Conservation (phyloP, 2,113 vertebrate species). For the Gulo gulo region DNA sequence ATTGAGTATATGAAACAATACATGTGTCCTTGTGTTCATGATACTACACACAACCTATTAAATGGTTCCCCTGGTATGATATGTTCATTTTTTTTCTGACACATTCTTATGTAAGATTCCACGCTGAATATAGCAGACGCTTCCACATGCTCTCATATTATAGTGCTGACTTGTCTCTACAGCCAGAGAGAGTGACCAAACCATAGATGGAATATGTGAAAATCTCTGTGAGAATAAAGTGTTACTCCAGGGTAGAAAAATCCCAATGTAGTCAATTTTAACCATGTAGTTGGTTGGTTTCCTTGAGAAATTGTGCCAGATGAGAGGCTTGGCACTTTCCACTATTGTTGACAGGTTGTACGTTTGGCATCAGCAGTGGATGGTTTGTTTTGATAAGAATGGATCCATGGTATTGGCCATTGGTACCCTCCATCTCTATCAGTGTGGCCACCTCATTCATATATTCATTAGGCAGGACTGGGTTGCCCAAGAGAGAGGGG, state of each 20-base stretch:
- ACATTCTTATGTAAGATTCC: background rate
- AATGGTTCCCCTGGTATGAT: background rate
- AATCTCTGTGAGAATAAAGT: background rate
- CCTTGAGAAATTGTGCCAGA: background rate
- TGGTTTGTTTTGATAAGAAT: background rate
- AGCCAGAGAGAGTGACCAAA: background rate
- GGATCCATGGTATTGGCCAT: background rate
- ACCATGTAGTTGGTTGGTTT: background rate
- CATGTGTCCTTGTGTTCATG: background rate
- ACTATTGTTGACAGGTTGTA: background rate
- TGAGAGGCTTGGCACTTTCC: background rate
- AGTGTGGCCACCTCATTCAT: background rate
- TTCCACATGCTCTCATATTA: background rate
- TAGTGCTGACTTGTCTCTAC: background rate
- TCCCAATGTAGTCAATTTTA: background rate
- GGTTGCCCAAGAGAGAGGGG: background rate
- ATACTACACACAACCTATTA: background rate
- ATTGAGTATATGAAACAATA: background rate
- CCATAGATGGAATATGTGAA: background rate
- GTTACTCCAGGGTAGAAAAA: background rate
- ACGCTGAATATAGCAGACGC: background rate
- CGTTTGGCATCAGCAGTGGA: background rate
- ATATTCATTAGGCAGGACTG: background rate
- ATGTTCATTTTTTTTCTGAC: background rate
- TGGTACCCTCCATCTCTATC: background rate